Evolutionary conservation across 2,797 vertebrate species (phyloP).

Genomic region (Coccyzus lansbergi): DNA sequence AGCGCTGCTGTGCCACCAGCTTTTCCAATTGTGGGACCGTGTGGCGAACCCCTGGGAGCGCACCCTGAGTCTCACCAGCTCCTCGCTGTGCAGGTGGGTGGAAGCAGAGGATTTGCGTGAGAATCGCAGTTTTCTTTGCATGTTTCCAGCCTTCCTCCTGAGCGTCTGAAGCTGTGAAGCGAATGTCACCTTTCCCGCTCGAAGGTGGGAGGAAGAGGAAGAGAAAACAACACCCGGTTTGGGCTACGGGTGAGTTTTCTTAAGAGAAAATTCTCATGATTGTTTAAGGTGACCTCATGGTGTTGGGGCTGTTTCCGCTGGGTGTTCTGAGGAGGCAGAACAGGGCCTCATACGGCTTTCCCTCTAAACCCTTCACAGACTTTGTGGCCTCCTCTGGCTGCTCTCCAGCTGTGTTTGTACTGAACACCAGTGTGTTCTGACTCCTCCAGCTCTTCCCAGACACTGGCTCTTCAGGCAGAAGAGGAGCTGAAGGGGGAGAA

Average conservation of each 20-base stretch:
- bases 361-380: too few species aligned
- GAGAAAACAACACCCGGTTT: neutral
- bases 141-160: slow-evolving; percentile 3
- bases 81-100: neutral
- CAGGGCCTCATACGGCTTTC: neutral
- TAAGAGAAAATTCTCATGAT: neutral
- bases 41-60: neutral
- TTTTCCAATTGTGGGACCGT: accelerated
- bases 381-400: too few species aligned
- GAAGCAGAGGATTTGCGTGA: neutral
- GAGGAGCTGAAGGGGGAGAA: neutral
- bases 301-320: neutral
- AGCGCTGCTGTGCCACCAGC: neutral
- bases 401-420: too few species aligned
- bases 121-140: slow-evolving; percentile 43
- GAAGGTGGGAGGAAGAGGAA: neutral
- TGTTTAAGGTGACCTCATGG: neutral
- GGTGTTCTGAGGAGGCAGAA: neutral
- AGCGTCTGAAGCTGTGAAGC: neutral
- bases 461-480: neutral
- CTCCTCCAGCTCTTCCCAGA: neutral
- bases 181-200: neutral
- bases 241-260: neutral
- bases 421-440: accelerated
- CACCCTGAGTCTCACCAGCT: neutral